Percentiles rank a stretch among this genome's conserved stretches.
Conservation (phyloP, 2,888 invertebrate species). For the Orthosia gracilis region DNA sequence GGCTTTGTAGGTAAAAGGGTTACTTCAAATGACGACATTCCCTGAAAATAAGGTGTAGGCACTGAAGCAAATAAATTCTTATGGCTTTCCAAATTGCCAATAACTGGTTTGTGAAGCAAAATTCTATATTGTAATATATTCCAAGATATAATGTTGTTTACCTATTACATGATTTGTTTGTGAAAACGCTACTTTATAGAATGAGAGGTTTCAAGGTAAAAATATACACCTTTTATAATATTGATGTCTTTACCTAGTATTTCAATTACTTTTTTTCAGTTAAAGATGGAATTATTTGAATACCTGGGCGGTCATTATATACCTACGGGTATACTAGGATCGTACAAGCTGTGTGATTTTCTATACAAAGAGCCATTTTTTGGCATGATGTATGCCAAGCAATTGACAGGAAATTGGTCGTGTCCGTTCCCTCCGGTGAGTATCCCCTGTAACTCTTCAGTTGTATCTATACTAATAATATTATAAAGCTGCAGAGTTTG, state of each 20-base stretch:
- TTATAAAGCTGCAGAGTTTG: no score
- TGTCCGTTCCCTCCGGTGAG: constrained; percentile 58
- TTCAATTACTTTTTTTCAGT: constrained; percentile 32
- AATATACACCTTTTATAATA: no score
- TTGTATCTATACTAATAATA: no score
- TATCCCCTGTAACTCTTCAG: no score
- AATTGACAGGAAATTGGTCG: constrained; percentile 54
- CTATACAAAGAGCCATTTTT: constrained; percentile 63
- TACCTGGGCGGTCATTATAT: constrained; percentile 63
- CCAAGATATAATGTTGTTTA: not conserved
- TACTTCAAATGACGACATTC: no score
- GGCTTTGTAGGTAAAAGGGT: not conserved
- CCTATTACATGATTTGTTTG: not conserved
- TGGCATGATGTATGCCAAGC: constrained; percentile 64
- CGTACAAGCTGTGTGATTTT: constrained; percentile 64
- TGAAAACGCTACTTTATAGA: not conserved
- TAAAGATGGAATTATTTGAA: constrained; percentile 60
- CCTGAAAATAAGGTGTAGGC: no score
- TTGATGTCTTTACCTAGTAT: no score
- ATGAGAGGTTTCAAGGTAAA: no score
- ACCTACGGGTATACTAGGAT: constrained; percentile 53
- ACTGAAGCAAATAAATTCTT: not conserved
- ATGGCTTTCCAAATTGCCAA: constrained; percentile 17
- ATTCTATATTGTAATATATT: constrained; percentile 1
- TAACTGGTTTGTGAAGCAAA: not conserved